phyloP scores from a whole-genome alignment of 2,888 invertebrate species.

The Adelognathus sp. region DNA sequence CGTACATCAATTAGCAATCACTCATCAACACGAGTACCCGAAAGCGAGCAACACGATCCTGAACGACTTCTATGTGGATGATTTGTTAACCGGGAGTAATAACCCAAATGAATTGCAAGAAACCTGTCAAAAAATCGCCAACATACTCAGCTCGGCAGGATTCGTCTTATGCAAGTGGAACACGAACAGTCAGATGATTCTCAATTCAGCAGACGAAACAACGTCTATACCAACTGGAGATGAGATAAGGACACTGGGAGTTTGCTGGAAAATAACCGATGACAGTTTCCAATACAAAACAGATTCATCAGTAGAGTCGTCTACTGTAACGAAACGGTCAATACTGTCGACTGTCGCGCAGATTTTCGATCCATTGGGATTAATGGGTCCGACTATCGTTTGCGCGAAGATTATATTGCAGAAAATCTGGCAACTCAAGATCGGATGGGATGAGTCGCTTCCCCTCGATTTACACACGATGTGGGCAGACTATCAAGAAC shows the following conservation, averaged over 20 bases:
- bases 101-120: neutral
- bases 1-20: conserved; percentile 39
- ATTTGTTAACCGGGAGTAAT: conserved; percentile 26
- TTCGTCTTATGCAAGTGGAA: neutral
- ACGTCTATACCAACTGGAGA: neutral
- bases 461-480: conserved; percentile 8
- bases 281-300: conserved; percentile 32
- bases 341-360: neutral
- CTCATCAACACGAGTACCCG: conserved; percentile 11
- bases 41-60: neutral
- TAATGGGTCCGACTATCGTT: conserved; percentile 1
- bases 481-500: conserved; percentile 10
- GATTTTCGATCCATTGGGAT: conserved; percentile 12
- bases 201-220: too few species aligned
- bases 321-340: conserved; percentile 9
- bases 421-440: conserved; percentile 16
- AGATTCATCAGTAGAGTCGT: neutral
- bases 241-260: conserved; percentile 27
- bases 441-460: conserved; percentile 52
- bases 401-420: conserved; percentile 45
- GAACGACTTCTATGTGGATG: conserved; percentile 21
- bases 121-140: neutral
- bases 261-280: conserved; percentile 10
- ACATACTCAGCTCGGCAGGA: neutral
- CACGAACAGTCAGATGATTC: conserved; percentile 14